Percentiles rank a stretch among this genome's conserved stretches.
Conservation (phyloP, 2,888 invertebrate species). For the Sinelater perroti region DNA sequence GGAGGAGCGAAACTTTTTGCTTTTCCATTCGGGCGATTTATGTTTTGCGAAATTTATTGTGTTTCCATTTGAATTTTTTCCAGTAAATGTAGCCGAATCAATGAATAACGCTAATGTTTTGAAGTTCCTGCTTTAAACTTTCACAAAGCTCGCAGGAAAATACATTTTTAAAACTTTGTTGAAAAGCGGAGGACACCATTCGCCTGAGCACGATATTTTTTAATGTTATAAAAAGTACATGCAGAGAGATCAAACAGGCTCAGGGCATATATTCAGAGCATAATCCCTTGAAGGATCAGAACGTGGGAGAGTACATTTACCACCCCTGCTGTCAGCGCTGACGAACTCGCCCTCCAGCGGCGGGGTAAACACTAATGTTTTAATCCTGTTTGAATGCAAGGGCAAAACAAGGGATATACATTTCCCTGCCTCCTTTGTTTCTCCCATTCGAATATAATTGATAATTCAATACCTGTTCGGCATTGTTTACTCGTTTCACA, state of each 20-base stretch:
- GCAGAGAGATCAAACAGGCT: slow-evolving; percentile 29
- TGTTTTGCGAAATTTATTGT: no score
- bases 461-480: slow-evolving; percentile 35
- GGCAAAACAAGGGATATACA: slow-evolving; percentile 36
- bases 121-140: slow-evolving; percentile 1
- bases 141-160: background rate
- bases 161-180: slow-evolving; percentile 6
- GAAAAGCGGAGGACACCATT: background rate
- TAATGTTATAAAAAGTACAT: slow-evolving; percentile 28
- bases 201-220: slow-evolving; percentile 3
- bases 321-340: slow-evolving; percentile 40
- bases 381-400: slow-evolving; percentile 41
- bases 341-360: slow-evolving; percentile 38
- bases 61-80: no score
- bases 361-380: slow-evolving; percentile 40
- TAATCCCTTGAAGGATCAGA: slow-evolving; percentile 34
- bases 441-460: slow-evolving; percentile 32
- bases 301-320: slow-evolving; percentile 37
- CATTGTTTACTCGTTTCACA: slow-evolving; percentile 7
- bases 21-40: no score
- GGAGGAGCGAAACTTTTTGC: no score
- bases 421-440: slow-evolving; percentile 35
- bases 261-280: slow-evolving; percentile 33
- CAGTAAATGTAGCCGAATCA: no score
- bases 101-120: background rate